phyloP scores from a whole-genome alignment of 1,140 invertebrate genomes.

The Calosoma granatense region DNA sequence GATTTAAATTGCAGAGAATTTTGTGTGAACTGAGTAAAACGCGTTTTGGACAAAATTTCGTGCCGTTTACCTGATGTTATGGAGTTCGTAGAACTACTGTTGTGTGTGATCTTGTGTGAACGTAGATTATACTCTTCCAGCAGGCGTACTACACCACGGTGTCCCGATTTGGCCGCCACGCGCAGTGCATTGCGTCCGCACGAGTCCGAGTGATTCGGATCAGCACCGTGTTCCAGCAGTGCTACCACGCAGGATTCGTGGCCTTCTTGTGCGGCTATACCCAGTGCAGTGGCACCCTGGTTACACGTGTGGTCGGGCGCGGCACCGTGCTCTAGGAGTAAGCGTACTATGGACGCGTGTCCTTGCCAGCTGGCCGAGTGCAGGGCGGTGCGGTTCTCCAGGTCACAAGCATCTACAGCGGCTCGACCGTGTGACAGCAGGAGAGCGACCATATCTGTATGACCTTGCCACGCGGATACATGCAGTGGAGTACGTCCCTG shows the following conservation, averaged over 20 bases:
- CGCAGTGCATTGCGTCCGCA: conserved; percentile 73
- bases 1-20: too few species aligned
- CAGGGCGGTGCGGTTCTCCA: conserved; percentile 78
- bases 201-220: conserved; percentile 85
- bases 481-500: conserved; percentile 82
- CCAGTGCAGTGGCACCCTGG: conserved; percentile 85
- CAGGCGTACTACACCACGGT: conserved; percentile 56
- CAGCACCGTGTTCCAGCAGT: conserved; percentile 78
- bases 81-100: conserved; percentile 48
- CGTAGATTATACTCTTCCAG: conserved; percentile 44
- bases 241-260: conserved; percentile 84
- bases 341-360: conserved; percentile 69
- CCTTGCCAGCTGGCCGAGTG: conserved; percentile 96
- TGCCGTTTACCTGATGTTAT: conserved; percentile 45
- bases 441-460: conserved; percentile 82
- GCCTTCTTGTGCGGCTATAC: conserved; percentile 77
- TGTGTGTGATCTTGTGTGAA: conserved; percentile 27
- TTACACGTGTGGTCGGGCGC: conserved; percentile 84
- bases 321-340: conserved; percentile 69
- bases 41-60: too few species aligned
- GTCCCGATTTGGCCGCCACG: conserved; percentile 68
- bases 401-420: conserved; percentile 79
- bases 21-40: too few species aligned
- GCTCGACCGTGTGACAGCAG: conserved; percentile 65
- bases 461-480: conserved; percentile 90